Base-by-base conservation (phyloP, 2,113 vertebrate genomes). In the Synodontis membranacea region DNA sequence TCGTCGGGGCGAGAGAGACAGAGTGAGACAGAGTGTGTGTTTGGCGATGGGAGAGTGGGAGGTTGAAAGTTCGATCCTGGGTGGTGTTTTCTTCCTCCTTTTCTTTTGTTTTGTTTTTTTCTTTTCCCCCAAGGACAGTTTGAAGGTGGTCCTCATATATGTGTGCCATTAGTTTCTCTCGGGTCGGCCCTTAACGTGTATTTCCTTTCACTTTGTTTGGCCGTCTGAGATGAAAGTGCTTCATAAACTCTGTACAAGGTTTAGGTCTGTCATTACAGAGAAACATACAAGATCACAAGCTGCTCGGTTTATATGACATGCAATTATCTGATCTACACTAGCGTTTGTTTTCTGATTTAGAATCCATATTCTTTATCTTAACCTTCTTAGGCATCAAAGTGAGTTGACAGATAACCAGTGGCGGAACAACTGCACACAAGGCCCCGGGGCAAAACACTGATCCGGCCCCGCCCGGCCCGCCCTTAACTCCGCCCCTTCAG, bases 101-200 rank as follows among this genome's bases (percentile, higher is more conserved):
- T 12, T 1, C 9, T 72, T 21, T 48, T 11, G 75, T 75, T 46
- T 37, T 3, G 66, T 44, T 39, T n/a, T 68, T 58, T 46, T 25
- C n/a, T 39, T 14, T 74, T 72, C 80, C 60, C 60, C 50, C 19
- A 78, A 79, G 86, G 81, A 44, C 66, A 60, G 86, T 87, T 82
- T 68, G 39, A 87, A 76, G 83, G 81, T 89, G 85, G 83, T 86
- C 88, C 86, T 54, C 31, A 25, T 84, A 80, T 84, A 58, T 72
- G 25, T 37, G 50, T 66, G 70, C 78, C 85, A 39, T 70, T 78
- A 37, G 17, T 54, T 60, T 50, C 42, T 42, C 19, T 75, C 23
- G 19, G 19, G 42, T 66, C 80, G 79, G 2, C 68, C 87, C 84
- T 83, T 85, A 86, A 68, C 52, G 52, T 83, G 50, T 54, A 62